Base-by-base conservation (phyloP, 2,888 invertebrate species). In the Octodonta nipae region DNA sequence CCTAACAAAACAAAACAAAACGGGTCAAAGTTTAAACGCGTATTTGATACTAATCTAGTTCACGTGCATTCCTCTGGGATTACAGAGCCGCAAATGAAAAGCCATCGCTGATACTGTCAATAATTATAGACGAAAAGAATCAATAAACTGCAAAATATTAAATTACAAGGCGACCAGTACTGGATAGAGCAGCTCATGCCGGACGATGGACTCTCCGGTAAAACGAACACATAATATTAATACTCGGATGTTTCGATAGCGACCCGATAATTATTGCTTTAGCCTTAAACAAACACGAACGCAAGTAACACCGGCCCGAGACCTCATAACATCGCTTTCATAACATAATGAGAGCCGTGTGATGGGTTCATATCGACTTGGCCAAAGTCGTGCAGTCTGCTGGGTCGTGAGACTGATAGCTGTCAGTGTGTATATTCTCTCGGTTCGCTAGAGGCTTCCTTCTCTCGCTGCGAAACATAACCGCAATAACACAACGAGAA, bases 401-500 rank as follows among this genome's bases (percentile, higher is more conserved):
- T 38, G 41, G 45, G 51, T 55, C 55, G 54, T 54, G 54, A 55
- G 54, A 55, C 49, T 55, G 55, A 55, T 54, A 53, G 54, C 54
- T 54, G 55, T 54, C 55, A 54, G 51, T 48, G 43, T 44, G 42
- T 41, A 40, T 43, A 22, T n/a, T n/a, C n/a, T n/a, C n/a, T 45
- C 40, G 36, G 37, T 37, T 32, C 25, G 40, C 42, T 35, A 26
- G 14, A 25, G 41, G 42, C 43, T 25, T n/a, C n/a, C n/a, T n/a
- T n/a, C n/a, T n/a, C n/a, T n/a, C 34, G 40, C 22, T 33, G 36
- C 26, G 22, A 35, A 34, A 33, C n/a, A n/a, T n/a, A 39, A 32
- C 30, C 29, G 16, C 22, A 30, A 32, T 31, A 32, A 33, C 32
- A 36, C 34, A 26, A 32, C 35, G 31, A 40, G 39, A 38, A 10